Percentiles rank a stretch among this genome's conserved stretches.
Conservation (phyloP, 37 sponge, comb jelly and placozoan genomes). For the Cliona cf. orientalis region DNA sequence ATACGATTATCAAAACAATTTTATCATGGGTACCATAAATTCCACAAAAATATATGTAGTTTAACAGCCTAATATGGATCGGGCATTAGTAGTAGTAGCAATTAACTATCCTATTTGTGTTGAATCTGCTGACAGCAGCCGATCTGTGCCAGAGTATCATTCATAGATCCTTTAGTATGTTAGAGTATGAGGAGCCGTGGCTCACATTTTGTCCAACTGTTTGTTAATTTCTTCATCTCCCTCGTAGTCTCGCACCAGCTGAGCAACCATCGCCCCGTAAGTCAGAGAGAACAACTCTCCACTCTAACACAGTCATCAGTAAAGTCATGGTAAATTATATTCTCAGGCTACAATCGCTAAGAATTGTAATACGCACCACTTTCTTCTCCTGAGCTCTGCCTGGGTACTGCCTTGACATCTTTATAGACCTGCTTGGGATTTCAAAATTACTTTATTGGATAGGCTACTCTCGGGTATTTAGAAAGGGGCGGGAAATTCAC, state of each 20-base stretch:
- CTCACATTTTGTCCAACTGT: slow-evolving; percentile 93
- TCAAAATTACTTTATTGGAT: background rate
- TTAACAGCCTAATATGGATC: too few species aligned
- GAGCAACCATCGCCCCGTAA: slow-evolving; percentile 96
- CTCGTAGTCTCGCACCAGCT: slow-evolving; percentile 97
- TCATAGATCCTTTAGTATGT: too few species aligned
- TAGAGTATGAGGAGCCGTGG: too few species aligned
- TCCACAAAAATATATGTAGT: too few species aligned
- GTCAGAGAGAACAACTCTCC: slow-evolving; percentile 96
- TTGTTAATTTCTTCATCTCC: slow-evolving; percentile 94
- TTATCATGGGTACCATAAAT: background rate
- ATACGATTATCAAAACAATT: background rate
- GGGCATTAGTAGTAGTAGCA: too few species aligned
- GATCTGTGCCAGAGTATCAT: too few species aligned
- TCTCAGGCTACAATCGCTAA: background rate
- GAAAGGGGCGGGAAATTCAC: too few species aligned
- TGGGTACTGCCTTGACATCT: slow-evolving; percentile 29
- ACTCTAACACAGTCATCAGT: slow-evolving; percentile 40
- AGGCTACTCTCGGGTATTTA: background rate
- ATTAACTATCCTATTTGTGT: too few species aligned
- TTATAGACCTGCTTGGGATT: background rate
- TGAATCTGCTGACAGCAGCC: too few species aligned
- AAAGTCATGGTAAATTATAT: background rate
- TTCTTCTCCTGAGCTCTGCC: slow-evolving; percentile 26
- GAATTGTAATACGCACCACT: slow-evolving; percentile 29